A percentile compares a stretch with the other conserved stretches of the same genome.
Evolutionary conservation across 1,140 invertebrate species (phyloP).

Genomic region (Mya arenaria): DNA sequence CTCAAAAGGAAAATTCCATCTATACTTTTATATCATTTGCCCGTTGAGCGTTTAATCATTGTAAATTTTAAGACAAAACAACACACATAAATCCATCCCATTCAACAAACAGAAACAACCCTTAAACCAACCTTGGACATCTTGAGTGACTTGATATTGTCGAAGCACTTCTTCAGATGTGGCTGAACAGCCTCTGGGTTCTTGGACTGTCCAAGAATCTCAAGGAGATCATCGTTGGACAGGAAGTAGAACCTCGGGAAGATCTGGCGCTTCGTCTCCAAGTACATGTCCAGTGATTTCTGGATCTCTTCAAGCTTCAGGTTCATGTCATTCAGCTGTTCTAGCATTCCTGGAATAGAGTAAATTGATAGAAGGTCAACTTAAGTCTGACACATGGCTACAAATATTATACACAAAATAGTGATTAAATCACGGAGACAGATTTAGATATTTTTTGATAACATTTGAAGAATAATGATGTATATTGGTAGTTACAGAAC

Average conservation of each 20-base stretch:
- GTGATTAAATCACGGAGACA: too few relatives aligned
- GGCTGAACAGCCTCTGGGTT: slow-evolving; percentile 80
- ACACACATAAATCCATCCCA: too few relatives aligned
- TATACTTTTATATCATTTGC: too few relatives aligned
- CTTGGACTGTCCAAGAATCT: slow-evolving; percentile 81
- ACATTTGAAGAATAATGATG: too few relatives aligned
- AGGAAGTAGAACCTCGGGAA: slow-evolving; percentile 82
- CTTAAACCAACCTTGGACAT: slow-evolving; percentile 81
- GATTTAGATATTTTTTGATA: too few relatives aligned
- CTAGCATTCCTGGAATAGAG: slow-evolving; percentile 72
- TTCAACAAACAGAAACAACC: too few relatives aligned
- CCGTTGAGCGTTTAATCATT: too few relatives aligned
- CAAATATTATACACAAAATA: too few relatives aligned
- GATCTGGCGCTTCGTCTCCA: slow-evolving; percentile 81
- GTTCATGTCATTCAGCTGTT: slow-evolving; percentile 80
- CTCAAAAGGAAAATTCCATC: too few relatives aligned
- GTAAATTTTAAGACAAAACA: too few relatives aligned
- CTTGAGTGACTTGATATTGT: slow-evolving; percentile 81
- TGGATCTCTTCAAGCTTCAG: slow-evolving; percentile 81
- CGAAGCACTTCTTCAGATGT: slow-evolving; percentile 82
- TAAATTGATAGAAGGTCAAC: neutral
- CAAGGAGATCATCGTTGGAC: slow-evolving; percentile 81
- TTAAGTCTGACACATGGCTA: neutral
- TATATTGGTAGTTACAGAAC: too few relatives aligned
- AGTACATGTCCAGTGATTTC: slow-evolving; percentile 82